Base-by-base conservation (phyloP, 2,797 vertebrate species). In the Neopelma chrysocephalum region DNA sequence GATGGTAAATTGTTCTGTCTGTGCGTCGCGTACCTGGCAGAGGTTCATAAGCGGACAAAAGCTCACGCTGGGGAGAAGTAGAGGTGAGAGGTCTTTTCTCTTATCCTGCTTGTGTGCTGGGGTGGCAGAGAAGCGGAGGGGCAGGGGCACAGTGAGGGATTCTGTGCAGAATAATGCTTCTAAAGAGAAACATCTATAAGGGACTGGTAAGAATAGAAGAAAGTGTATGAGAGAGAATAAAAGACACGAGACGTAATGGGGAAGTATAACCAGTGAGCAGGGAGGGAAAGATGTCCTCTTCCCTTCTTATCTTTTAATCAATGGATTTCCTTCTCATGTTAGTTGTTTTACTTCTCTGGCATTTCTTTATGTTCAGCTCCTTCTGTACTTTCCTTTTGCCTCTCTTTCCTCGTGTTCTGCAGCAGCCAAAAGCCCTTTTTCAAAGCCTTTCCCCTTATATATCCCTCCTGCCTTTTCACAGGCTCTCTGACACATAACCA, bases 1-100 rank as follows among this genome's bases (percentile, higher is more conserved):
- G 84, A 73, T 91, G 32, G 69, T 27, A 91, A 92, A 79, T 84
- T 87, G 82, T 84, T 89, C 65, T 92, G 69, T 87, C 87, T 83
- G 78, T 86, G 65, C 47, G 53, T 76, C 4, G 0, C 0, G 1
- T 68, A 68, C 56, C 42, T 88, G 73, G 66, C 62, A 60, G 26
- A 70, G 57, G 78, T 66, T 91, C 79, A 36, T 45, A 51, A 42
- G 32, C 58, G 76, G 66, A 85, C 51, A 77, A 75, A 89, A 79
- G 32, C 80, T 90, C 87, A 60, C 0, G 0, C 47, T 82, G 82
- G 47, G 66, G 77, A 91, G 72, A 93, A 29, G 34, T 5, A 61
- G 57, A 86, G 82, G 71, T 88, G 78, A 88, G 69, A 95, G 82
- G 58, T 88, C 62, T 83, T 72, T 70, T 76, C n/a, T 93, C 34